These are phyloP conservation scores for Hetaerina americana DNA, from an alignment of 1,140 invertebrate genomes.

Conservation along the genomic window DNA sequence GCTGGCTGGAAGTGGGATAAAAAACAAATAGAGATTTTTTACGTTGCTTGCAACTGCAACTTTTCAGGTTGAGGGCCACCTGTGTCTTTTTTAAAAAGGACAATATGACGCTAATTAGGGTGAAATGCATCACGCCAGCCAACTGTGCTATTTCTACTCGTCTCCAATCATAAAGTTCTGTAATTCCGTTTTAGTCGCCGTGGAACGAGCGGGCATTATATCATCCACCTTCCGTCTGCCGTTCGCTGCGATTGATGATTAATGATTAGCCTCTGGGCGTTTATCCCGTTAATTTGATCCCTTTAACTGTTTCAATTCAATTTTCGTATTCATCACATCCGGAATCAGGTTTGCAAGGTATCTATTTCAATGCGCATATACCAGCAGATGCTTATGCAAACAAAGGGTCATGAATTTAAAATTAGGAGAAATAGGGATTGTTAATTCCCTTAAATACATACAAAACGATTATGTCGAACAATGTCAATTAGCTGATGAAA, in stretches of 20 bases:
- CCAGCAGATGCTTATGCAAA: too few relatives aligned
- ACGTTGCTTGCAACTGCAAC: not conserved
- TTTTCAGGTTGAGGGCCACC: not conserved
- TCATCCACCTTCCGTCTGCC: not conserved
- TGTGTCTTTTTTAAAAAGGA: not conserved
- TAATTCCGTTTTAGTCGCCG: not conserved
- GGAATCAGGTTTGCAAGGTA: not conserved
- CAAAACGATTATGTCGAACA: too few relatives aligned
- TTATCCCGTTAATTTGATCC: not conserved
- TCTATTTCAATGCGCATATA: too few relatives aligned
- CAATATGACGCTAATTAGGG: not conserved
- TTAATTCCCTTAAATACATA: too few relatives aligned
- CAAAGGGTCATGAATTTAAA: too few relatives aligned
- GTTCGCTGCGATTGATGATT: not conserved
- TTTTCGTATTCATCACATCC: not conserved
- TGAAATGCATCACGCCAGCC: not conserved
- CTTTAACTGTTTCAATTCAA: not conserved
- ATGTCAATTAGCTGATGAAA: too few relatives aligned
- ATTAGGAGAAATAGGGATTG: too few relatives aligned
- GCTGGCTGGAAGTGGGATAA: not conserved
- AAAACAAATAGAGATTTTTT: not conserved
- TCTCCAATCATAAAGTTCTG: too few relatives aligned
- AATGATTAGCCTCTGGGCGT: not conserved
- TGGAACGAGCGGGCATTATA: not conserved
- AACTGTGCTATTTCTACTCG: not conserved